Evolutionary conservation across 2,888 invertebrate species (phyloP), one percentile per base, ranked within the genome.

Genomic region (Lasioglossum villosulum): DNA sequence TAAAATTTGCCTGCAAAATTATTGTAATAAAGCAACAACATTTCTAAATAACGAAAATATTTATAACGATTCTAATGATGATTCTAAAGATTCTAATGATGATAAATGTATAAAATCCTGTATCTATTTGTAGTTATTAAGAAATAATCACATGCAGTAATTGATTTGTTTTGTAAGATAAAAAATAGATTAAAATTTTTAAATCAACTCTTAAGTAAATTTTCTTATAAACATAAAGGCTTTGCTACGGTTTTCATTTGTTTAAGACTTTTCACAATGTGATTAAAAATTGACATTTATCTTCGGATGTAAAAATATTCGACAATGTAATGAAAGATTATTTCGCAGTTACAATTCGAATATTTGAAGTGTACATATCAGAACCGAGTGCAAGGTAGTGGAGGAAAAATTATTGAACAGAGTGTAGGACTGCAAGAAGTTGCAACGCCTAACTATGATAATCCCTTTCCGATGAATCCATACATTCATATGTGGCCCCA

Each of bases 381-480:
- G 10, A 56, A n/a, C n/a, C n/a, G 23, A n/a, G 56, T 56, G 0
- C 5, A 27, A 30, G 27, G 0, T 63, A 30, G 5, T 6, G 63
- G 0, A 14, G 2, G 5, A 30, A 34, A 34, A 34, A 34, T 66
- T 34, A 10, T 34, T 34, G 6, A 34, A 19, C 34, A 2, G 10
- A 34, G 16, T 8, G 34, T 2, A 30, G 42, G 30, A 14, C 30
- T 42, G 71, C 71, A 52, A 52, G 56, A 78, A 84, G 66, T 27
- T 68, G 34, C 37, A 37, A 68, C 48, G 23, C 30, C 59, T 75
- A 78, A 34, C 45, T 56, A 12, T 63, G 37, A 4, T 78, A 82
- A 84, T 84, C 78, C 68, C 59, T 63, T 76, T 42, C 68, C 76
- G 68, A 76, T 56, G 84, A 79, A 76, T 83, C 83, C 75, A 73